phyloP scores from a whole-genome alignment of 2,888 invertebrate species.

The Patella caerulea region DNA sequence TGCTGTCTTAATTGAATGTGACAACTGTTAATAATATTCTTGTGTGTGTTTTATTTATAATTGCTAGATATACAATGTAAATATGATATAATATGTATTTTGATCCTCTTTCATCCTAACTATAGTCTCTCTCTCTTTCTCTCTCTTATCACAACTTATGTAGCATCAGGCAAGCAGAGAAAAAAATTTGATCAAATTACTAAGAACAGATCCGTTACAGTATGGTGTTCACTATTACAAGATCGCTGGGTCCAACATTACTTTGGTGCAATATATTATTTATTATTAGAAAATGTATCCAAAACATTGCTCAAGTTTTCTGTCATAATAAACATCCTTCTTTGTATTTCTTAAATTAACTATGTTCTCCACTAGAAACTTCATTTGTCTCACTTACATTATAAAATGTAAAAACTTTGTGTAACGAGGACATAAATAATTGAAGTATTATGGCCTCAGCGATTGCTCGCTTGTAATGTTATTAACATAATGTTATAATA shows the following conservation, averaged over 20 bases:
- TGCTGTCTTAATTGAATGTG: slow-evolving; percentile 9
- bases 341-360: not conserved
- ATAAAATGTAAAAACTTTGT: too few species aligned
- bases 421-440: too few species aligned
- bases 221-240: not conserved
- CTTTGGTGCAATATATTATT: not conserved
- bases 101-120: slow-evolving; percentile 5
- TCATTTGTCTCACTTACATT: too few species aligned
- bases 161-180: too few species aligned
- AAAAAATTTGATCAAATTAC: too few species aligned
- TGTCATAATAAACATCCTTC: slow-evolving; percentile 7
- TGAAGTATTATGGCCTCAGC: too few species aligned
- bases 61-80: slow-evolving; percentile 13
- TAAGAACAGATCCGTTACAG: too few species aligned
- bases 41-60: slow-evolving; percentile 13
- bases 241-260: slow-evolving; percentile 6
- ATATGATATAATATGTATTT: slow-evolving; percentile 12
- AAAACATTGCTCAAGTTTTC: slow-evolving; percentile 4
- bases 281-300: not conserved
- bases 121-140: not conserved
- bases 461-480: too few species aligned
- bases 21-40: slow-evolving; percentile 10
- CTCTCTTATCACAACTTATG: not conserved
- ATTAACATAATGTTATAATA: too few species aligned
- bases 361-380: too few species aligned